Percentiles rank a stretch among this genome's conserved stretches.
Evolutionary conservation across 2,113 vertebrate genomes (phyloP).

Genomic region (Brienomyrus brachyistius): DNA sequence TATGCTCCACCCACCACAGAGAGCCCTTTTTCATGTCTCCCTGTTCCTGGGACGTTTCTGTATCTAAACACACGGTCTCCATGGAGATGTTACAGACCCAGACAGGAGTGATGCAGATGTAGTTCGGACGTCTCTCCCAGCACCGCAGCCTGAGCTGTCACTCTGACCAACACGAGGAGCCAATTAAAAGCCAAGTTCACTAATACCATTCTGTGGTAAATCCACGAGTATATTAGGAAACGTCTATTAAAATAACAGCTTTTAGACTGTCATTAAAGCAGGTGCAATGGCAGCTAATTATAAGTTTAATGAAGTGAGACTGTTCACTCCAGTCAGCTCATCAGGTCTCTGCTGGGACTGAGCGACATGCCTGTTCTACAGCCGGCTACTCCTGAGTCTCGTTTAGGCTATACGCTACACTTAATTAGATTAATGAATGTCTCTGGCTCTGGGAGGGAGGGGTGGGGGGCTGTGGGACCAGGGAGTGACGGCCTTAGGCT

Average conservation of each 20-base stretch:
- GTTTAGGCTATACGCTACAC: constrained; percentile 98
- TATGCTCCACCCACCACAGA: not conserved
- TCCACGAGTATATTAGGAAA: constrained; percentile 69
- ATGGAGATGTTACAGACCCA: not conserved
- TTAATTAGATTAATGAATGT: constrained; percentile 99
- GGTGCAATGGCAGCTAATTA: constrained; percentile 99
- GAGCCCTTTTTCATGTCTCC: not conserved
- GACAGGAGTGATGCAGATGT: not conserved
- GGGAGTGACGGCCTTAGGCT: constrained; percentile 51
- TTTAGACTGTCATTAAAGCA: constrained; percentile 97
- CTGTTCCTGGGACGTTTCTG: not conserved
- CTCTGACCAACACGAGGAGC: not conserved
- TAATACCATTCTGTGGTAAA: not conserved
- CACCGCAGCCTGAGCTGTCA: not conserved
- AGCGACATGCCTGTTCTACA: constrained; percentile 97
- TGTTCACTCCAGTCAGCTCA: constrained; percentile 84
- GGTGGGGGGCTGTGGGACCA: constrained; percentile 75
- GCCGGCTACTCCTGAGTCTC: constrained; percentile 89
- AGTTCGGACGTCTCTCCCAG: not conserved
- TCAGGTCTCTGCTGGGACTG: constrained; percentile 90
- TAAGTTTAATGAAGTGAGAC: constrained; percentile 96
- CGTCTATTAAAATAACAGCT: constrained; percentile 69
- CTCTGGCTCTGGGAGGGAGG: constrained; percentile 73
- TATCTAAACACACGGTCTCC: not conserved
- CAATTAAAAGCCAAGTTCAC: not conserved